Conservation (phyloP, 2,888 invertebrate species). For the Hipparchia sbordonii region DNA sequence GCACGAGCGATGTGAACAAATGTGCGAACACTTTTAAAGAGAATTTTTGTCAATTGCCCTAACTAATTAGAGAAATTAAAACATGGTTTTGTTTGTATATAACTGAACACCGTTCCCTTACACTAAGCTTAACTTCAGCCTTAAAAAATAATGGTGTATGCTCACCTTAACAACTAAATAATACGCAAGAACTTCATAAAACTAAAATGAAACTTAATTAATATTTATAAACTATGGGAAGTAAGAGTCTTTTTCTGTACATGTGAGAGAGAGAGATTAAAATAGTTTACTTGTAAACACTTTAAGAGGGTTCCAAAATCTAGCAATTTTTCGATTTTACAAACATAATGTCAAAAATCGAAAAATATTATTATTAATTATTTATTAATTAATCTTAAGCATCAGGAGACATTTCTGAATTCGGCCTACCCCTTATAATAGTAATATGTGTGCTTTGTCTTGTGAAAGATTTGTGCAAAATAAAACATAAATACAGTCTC, state of each 20-base stretch:
- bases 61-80: not conserved
- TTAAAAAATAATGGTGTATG: slow-evolving; percentile 52
- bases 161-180: slow-evolving; percentile 40
- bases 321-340: too few species aligned
- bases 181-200: slow-evolving; percentile 33
- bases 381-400: too few species aligned
- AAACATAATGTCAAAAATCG: too few species aligned
- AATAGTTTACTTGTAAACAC: too few species aligned
- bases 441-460: too few species aligned
- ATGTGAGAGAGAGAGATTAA: too few species aligned
- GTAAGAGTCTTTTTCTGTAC: not conserved
- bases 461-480: too few species aligned
- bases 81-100: slow-evolving; percentile 8
- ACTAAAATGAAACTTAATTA: not conserved
- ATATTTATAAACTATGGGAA: not conserved
- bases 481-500: too few species aligned
- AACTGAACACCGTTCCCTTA: slow-evolving; percentile 40
- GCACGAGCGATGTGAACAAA: not conserved
- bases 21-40: not conserved
- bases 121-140: slow-evolving; percentile 55
- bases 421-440: too few species aligned
- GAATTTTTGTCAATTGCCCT: not conserved
- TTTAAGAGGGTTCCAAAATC: too few species aligned
- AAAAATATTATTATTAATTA: too few species aligned
- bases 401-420: too few species aligned